phyloP scores from a whole-genome alignment of 2,888 invertebrate genomes.

The Sesia bembeciformis region DNA sequence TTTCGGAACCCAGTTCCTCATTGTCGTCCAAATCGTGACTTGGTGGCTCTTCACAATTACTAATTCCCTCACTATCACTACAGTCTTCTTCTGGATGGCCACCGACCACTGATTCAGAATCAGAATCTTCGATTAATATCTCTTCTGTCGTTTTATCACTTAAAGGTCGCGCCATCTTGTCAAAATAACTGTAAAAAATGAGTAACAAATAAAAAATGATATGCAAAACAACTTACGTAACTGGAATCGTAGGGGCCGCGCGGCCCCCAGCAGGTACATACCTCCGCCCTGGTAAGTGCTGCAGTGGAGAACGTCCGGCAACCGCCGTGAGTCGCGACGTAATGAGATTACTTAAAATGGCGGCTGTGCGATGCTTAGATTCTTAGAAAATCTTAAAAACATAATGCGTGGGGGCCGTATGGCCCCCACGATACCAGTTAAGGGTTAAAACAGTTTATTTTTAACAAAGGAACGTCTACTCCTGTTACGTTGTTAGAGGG shows the following conservation, averaged over 20 bases:
- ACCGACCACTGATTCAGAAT: slow-evolving; percentile 9
- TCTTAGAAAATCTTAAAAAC: slow-evolving; percentile 3
- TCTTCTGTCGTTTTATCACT: slow-evolving; percentile 4
- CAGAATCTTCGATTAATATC: slow-evolving; percentile 5
- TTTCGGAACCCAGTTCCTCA: no score
- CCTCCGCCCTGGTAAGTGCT: slow-evolving; percentile 5
- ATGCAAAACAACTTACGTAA: slow-evolving; percentile 6
- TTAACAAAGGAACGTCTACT: no score
- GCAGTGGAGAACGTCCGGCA: slow-evolving; percentile 5
- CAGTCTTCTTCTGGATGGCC: slow-evolving; percentile 6
- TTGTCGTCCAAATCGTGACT: slow-evolving; percentile 6
- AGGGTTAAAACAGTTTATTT: not conserved
- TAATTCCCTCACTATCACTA: slow-evolving; percentile 5
- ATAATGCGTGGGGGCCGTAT: slow-evolving; percentile 1
- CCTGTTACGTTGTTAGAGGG: no score
- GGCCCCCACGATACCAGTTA: not conserved
- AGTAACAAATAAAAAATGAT: not conserved
- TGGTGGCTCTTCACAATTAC: slow-evolving; percentile 4
- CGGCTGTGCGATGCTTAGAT: slow-evolving; percentile 2
- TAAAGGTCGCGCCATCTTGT: slow-evolving; percentile 4
- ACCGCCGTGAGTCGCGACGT: slow-evolving; percentile 4
- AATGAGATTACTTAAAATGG: slow-evolving; percentile 6
- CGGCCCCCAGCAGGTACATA: slow-evolving; percentile 4
- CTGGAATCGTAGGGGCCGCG: slow-evolving; percentile 8
- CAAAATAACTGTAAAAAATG: not conserved